Evolutionary conservation across 2,888 invertebrate genomes (phyloP).

Genomic region (Ichneumon xanthorius): DNA sequence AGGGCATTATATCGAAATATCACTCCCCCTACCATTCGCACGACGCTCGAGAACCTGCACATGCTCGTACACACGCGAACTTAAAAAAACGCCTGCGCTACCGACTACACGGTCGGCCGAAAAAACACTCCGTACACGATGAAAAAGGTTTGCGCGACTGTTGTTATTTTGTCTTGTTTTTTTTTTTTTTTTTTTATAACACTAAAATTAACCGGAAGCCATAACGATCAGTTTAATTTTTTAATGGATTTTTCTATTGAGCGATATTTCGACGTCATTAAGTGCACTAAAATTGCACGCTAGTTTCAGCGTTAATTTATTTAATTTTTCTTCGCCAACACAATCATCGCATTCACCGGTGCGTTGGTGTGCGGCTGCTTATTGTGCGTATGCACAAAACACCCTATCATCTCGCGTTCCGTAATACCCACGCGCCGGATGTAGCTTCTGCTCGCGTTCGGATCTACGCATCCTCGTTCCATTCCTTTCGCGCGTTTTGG

Average conservation of each 20-base stretch:
- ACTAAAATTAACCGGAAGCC: neutral
- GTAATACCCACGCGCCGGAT: slow-evolving; percentile 53
- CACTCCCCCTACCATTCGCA: neutral
- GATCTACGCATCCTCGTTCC: slow-evolving; percentile 42
- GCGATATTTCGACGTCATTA: neutral
- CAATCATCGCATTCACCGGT: neutral
- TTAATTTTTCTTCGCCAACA: slow-evolving; percentile 7
- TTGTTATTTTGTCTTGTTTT: no score
- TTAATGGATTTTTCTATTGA: neutral
- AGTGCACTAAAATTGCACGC: neutral
- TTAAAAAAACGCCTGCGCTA: neutral
- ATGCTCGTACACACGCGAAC: slow-evolving; percentile 1
- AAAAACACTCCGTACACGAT: neutral
- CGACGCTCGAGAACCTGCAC: neutral
- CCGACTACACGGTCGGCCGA: neutral
- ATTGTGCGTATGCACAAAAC: slow-evolving; percentile 47
- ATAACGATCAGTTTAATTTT: neutral
- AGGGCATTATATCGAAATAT: slow-evolving; percentile 31
- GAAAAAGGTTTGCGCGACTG: neutral
- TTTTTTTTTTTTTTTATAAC: neutral
- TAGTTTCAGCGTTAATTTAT: neutral
- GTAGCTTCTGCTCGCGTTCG: slow-evolving; percentile 48
- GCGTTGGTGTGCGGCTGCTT: slow-evolving; percentile 9
- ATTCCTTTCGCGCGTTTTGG: slow-evolving; percentile 2
- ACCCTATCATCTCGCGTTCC: slow-evolving; percentile 60